These are phyloP conservation scores for Naja naja DNA, from an alignment of 2,113 vertebrate genomes.

Conservation along the genomic window DNA sequence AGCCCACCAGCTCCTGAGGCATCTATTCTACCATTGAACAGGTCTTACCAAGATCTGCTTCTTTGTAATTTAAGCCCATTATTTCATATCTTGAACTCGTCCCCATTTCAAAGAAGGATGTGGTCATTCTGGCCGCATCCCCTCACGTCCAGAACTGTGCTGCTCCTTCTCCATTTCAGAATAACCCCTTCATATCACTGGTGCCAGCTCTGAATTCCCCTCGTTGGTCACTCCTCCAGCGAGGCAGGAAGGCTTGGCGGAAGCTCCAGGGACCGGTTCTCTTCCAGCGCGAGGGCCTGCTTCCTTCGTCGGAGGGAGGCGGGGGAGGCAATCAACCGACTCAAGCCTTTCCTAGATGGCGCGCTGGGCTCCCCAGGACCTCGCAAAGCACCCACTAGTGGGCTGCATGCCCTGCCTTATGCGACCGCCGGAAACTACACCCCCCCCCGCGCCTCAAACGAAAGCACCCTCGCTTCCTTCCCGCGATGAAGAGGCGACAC, in stretches of 20 bases:
- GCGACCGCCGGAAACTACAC: not conserved
- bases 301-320: not conserved
- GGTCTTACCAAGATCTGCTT: not conserved
- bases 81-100: not conserved
- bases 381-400: not conserved
- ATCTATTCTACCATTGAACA: not conserved
- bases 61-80: not conserved
- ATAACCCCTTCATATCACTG: not conserved
- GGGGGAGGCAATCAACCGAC: not conserved
- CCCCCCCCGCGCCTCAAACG: too few species aligned
- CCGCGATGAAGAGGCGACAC: not conserved
- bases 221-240: not conserved
- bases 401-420: not conserved
- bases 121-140: not conserved
- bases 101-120: not conserved
- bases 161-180: not conserved
- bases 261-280: not conserved
- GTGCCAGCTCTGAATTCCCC: not conserved
- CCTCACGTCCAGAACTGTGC: not conserved
- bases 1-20: not conserved
- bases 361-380: not conserved
- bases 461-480: not conserved
- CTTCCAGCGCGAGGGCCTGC: not conserved
- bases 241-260: not conserved
- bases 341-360: not conserved